Evolutionary conservation across 1,140 invertebrate genomes (phyloP), one percentile per base, ranked within the genome.

Genomic region (Manduca sexta): DNA sequence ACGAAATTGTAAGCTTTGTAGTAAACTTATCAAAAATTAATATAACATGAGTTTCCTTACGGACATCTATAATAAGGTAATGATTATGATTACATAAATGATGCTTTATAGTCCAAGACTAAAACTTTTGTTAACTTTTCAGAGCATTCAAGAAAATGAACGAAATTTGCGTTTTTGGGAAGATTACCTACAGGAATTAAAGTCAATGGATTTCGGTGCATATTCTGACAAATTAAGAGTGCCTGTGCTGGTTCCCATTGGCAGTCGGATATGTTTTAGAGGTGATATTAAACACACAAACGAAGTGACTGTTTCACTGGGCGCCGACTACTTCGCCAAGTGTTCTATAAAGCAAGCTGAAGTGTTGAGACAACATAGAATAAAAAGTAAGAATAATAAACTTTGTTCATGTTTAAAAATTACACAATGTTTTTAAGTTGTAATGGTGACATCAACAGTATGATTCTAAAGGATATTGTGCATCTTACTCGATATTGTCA

Each of bases 291-390:
- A 91, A 30, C 92, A 94, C 63, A 94, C 93, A 12, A 94, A 94
- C 86, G 92, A 94, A 85, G 87, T 94, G 5, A 77, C 91, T 40
- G 91, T 92, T 7, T 78, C 92, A 1, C 65, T 94, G 1, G 93
- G 93, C 12, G 91, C 93, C 45, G 90, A 92, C 66, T 93, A 91
- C 83, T 94, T 94, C 86, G 88, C 87, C 2, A 92, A 94, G 71
- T 87, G 90, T 56, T 91, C 91, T 14, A 77, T 90, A 8, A 90
- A 89, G 56, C 89, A 93, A 64, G 92, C 93, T 43, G 72, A 84
- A 34, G 64, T 76, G 29, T 89, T 94, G 46, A 87, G 88, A 43
- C 74, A 89, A 45, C 85, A 91, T 54, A 87, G 92, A 80, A 86
- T 92, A 11, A 83, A 87, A 84, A 85, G 91, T 83, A 66, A 30